Base-by-base conservation (phyloP, 2,888 invertebrate species). In the Pherbina coryleti region DNA sequence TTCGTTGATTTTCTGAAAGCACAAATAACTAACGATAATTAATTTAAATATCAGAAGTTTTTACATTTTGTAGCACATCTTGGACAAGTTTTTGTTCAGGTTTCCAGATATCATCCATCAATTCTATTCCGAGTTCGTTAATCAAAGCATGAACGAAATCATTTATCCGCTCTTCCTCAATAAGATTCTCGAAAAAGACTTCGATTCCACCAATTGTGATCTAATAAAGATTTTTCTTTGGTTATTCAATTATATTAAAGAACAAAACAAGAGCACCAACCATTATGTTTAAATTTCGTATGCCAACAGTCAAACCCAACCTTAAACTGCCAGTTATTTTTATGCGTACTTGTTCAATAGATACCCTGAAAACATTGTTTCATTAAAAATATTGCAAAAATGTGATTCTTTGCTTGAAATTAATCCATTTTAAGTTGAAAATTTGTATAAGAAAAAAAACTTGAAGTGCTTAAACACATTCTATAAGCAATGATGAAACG, bases 71-170 rank as follows among this genome's bases (percentile, higher is more conserved):
- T 8, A 83, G 31, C 53, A 76, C 79, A 11, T 80, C 14, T 8
- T 83, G 78, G 8, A 84, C 82, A 1, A 82, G 75, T 31, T 66
- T 79, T 17, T 86, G 82, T 22, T 82, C 84, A 37, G 82, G 85
- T 28, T 80, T 79, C 89, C 89, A 88, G 0, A 85, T 19, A 78
- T 89, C 89, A 31, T 83, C 84, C 22, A 89, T 78, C 19, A 89
- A 67, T 77, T 89, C 88, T 19, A 88, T 76, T 1, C 85, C 83
- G 79, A 89, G 66, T 82, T 87, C 85, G 79, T 88, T 87, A 11
- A 89, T 37, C n/a, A 88, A 71, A 25, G 82, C 84, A 79, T 88
- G 86, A 11, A 88, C 0, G 53, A 89, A 89, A 0, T 82, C 80
- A 75, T 84, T 84, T 2, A 89, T 76, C n/a, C 88, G 83, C 0